Evolutionary conservation across 2,797 vertebrate species (phyloP), one percentile per base, ranked within the genome.

Genomic region (Cossypha polioptera): DNA sequence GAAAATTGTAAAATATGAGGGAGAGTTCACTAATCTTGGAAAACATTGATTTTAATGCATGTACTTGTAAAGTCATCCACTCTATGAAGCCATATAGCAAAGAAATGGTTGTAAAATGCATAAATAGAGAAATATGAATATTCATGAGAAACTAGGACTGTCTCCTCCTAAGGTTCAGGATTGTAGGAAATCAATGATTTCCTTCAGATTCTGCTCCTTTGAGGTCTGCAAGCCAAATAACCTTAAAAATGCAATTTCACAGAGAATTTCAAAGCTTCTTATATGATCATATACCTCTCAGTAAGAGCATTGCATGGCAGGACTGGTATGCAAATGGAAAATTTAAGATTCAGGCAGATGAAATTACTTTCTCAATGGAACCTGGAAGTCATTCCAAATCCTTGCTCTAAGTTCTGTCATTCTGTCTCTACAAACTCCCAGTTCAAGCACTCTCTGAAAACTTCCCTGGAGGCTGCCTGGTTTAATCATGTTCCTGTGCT

Each of bases 161-260:
- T 31, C 31, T 65, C 58, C 8, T 75, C 13, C 48, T 54, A 31
- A 83, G 31, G n/a, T 53, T 80, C 11, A 68, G 72, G 35, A 20
- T 65, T 90, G 18, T 11, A 57, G 35, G 71, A 73, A 66, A 83
- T 38, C 4, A 9, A 21, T 69, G 20, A 40, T 48, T 48, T 48
- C 47, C 62, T 80, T 71, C 54, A 42, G 42, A 57, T 77, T 63
- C 48, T 61, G 22, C n/a, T 59, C 29, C 45, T 92, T 85, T 28
- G 40, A 92, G 63, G 66, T 90, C 74, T 85, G 57, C 71, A 90
- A 88, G 54, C n/a, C 63, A 84, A 85, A 71, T 71, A 76, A 92
- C 51, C 47, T 55, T 68, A 18, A 57, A 61, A 65, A 33, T 48
- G 35, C 51, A 57, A 16, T 91, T 94, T 86, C 76, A 43, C 42